Percentiles rank a stretch among this genome's conserved stretches.
phyloP scores from a whole-genome alignment of 2,888 invertebrate genomes.

The Perdita meconis region DNA sequence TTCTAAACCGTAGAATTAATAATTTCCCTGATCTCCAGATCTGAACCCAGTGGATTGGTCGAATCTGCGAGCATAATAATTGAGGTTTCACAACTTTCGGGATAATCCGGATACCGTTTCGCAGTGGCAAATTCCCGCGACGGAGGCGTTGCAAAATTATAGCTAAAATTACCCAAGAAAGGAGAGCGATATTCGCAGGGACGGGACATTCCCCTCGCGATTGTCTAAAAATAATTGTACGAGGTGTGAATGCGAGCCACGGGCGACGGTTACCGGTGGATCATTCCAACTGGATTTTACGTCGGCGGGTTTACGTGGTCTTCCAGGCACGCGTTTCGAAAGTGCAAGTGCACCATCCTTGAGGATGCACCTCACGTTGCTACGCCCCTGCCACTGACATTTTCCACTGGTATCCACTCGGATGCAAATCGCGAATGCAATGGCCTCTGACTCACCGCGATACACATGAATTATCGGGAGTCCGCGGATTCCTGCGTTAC shows the following conservation, averaged over 20 bases:
- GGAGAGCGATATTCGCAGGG: background rate
- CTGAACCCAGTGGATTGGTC: background rate
- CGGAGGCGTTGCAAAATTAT: background rate
- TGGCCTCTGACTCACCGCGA: slow-evolving; percentile 30
- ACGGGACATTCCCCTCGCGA: slow-evolving; percentile 3
- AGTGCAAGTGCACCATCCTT: slow-evolving; percentile 69
- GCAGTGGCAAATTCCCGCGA: background rate
- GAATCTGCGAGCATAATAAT: background rate
- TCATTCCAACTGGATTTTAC: slow-evolving; percentile 49
- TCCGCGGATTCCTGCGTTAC: background rate
- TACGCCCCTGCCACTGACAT: slow-evolving; percentile 70
- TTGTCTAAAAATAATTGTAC: slow-evolving; percentile 43
- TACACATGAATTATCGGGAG: background rate
- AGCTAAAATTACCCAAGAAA: background rate
- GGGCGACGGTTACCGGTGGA: slow-evolving; percentile 51
- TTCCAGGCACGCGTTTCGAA: slow-evolving; percentile 69
- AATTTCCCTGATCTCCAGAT: background rate
- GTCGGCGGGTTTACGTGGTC: slow-evolving; percentile 57
- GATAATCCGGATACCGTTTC: background rate
- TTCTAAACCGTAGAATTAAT: background rate
- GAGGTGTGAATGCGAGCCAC: slow-evolving; percentile 46
- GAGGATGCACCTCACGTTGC: slow-evolving; percentile 68
- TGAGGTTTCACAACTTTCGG: background rate
- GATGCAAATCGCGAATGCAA: slow-evolving; percentile 49
- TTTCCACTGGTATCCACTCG: slow-evolving; percentile 34